Evolutionary conservation across 2,113 vertebrate genomes (phyloP).

Genomic region (Brachionichthys hirsutus): DNA sequence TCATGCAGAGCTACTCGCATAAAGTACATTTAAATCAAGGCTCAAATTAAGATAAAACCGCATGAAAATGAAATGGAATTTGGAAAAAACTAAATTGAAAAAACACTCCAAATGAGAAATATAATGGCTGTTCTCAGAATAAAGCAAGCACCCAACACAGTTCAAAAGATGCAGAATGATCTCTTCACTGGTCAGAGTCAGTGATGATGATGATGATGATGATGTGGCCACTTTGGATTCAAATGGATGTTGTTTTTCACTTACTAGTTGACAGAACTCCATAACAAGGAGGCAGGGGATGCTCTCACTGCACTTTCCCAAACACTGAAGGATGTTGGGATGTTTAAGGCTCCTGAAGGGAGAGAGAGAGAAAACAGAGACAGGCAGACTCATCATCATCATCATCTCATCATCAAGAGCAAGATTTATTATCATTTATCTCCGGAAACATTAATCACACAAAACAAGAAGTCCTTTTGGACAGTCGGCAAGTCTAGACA

Average conservation of each 20-base stretch:
- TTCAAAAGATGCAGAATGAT: not conserved
- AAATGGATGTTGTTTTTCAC: conserved; percentile 6
- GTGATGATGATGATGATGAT: not conserved
- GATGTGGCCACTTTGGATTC: not conserved
- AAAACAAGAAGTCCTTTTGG: no score
- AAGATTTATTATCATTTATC: not conserved
- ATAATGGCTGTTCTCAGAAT: no score
- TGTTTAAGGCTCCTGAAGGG: conserved; percentile 85
- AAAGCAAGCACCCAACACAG: not conserved
- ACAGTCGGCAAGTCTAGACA: no score
- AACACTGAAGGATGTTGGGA: conserved; percentile 89
- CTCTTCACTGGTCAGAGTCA: not conserved
- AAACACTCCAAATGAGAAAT: no score
- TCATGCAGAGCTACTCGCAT: not conserved
- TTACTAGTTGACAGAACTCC: conserved; percentile 94
- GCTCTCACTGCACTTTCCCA: conserved; percentile 88
- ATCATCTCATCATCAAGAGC: not conserved
- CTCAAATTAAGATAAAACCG: not conserved
- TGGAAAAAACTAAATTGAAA: no score
- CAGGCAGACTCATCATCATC: not conserved
- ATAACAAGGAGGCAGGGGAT: conserved; percentile 89
- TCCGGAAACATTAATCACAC: no score
- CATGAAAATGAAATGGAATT: not conserved
- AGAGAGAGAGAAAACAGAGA: conserved; percentile 3
- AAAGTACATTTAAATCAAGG: conserved; percentile 1